These are phyloP conservation scores for Torymus aiolomorphi DNA, from an alignment of 2,888 invertebrate species.

Conservation along the genomic window DNA sequence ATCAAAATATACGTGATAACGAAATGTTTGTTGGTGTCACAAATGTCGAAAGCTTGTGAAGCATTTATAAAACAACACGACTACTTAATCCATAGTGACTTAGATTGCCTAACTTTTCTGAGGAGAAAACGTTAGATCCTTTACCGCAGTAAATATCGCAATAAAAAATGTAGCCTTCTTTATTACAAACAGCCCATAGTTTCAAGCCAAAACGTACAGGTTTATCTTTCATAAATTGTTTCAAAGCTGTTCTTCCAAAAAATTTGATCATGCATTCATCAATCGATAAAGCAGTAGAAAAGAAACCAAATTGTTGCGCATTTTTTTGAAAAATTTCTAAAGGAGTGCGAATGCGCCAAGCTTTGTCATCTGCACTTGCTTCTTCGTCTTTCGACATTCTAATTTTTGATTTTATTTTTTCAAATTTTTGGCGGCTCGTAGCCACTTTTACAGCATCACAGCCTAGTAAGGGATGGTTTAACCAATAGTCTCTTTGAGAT, in stretches of 20 bases:
- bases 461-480: too few species aligned
- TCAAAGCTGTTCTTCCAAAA: too few species aligned
- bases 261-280: too few species aligned
- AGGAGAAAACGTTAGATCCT: background rate
- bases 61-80: conserved; percentile 3
- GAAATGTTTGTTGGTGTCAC: conserved; percentile 7
- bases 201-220: too few species aligned
- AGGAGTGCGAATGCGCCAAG: background rate
- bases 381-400: background rate
- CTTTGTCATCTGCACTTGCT: background rate
- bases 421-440: conserved; percentile 24
- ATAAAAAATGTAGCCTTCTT: conserved; percentile 16
- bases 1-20: conserved; percentile 11
- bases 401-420: conserved; percentile 22
- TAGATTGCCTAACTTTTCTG: background rate
- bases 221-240: too few species aligned
- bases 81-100: background rate
- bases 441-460: conserved; percentile 20
- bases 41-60: conserved; percentile 1
- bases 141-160: conserved; percentile 1
- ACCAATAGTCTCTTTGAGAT: conserved; percentile 28
- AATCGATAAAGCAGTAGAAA: too few species aligned
- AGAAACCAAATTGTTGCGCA: conserved; percentile 5
- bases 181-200: conserved; percentile 9
- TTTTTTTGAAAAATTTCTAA: conserved; percentile 1